Base-by-base conservation (phyloP, 1,140 invertebrate genomes). In the Musca vetustissima region DNA sequence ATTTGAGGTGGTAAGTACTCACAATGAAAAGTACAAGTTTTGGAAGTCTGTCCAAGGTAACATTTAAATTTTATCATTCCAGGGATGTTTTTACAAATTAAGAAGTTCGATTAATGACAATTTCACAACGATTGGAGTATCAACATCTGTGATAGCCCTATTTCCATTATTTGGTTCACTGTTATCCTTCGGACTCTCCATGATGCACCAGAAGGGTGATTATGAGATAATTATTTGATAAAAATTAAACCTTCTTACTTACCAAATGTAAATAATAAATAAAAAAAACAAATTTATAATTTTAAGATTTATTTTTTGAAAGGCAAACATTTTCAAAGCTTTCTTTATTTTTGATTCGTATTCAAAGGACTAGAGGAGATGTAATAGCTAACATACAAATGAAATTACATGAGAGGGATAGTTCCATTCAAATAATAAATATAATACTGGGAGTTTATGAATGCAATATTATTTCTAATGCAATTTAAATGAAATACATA, bases 101-200 rank as follows among this genome's bases (percentile, higher is more conserved):
- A 19, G 24, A 48, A 47, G 17, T 21, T 22, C 68, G 9, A 64
- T 71, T 2, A 71, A 71, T 15, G 65, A 25, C 15, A 71, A 71
- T 21, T 52, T 68, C 17, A 57, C 70, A 1, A 65, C 57, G 2
- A 48, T 71, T 24, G 70, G 70, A 24, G 70, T 64, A 24, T 48
- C 64, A 24, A 59, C 67, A n/a, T 71, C 70, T 0, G 70, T 50
- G 6, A 52, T 71, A 21, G 70, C 70, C 4, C 48, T 71, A n/a
- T 68, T 68, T 68, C 70, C 70, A 7, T 15, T 71, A 2, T 68
- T 71, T 19, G 70, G 66, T 7, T 68, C 67, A 53, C 47, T 71
- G 2, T 68, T 71, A n/a, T 50, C 70, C 1, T 68, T 64, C 28
- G 52, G 36, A 11, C 28, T 69, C 14, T 36, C 67, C 6, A 49